These are phyloP conservation scores for Venturia canescens DNA, from an alignment of 1,140 invertebrate species.

Conservation along the genomic window DNA sequence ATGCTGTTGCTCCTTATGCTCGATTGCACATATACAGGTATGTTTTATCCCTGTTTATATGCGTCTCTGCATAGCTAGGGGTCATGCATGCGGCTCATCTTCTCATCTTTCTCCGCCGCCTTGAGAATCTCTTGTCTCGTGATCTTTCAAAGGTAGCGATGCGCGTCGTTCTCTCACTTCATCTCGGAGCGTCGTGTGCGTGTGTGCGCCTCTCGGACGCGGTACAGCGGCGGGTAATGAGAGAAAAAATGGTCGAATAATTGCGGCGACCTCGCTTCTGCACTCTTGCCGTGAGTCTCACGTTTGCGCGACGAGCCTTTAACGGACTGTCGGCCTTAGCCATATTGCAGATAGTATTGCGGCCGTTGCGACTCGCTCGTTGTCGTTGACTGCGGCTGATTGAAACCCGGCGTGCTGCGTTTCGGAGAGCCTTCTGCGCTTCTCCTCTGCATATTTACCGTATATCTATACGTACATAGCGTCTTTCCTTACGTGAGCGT, in stretches of 20 bases:
- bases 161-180: conserved; percentile 53
- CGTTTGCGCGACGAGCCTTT: conserved; percentile 37
- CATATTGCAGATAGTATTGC: conserved; percentile 18
- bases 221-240: too few species aligned
- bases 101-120: conserved; percentile 27
- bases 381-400: conserved; percentile 48
- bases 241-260: conserved; percentile 60
- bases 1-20: conserved; percentile 63
- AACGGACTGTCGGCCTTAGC: conserved; percentile 6
- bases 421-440: not conserved
- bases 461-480: conserved; percentile 2
- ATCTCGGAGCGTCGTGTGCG: conserved; percentile 50
- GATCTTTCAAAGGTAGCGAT: not conserved
- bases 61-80: conserved; percentile 31
- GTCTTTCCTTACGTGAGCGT: not conserved
- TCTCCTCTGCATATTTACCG: conserved; percentile 34
- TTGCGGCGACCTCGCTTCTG: conserved; percentile 51
- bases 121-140: not conserved
- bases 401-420: conserved; percentile 42
- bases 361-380: conserved; percentile 36
- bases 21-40: conserved; percentile 44
- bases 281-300: conserved; percentile 33
- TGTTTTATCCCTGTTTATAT: not conserved
- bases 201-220: conserved; percentile 33
- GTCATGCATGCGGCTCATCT: conserved; percentile 41